Percentiles rank a stretch among this genome's conserved stretches.
Conservation (phyloP, 2,888 invertebrate genomes). For the Drosophila picticornis region DNA sequence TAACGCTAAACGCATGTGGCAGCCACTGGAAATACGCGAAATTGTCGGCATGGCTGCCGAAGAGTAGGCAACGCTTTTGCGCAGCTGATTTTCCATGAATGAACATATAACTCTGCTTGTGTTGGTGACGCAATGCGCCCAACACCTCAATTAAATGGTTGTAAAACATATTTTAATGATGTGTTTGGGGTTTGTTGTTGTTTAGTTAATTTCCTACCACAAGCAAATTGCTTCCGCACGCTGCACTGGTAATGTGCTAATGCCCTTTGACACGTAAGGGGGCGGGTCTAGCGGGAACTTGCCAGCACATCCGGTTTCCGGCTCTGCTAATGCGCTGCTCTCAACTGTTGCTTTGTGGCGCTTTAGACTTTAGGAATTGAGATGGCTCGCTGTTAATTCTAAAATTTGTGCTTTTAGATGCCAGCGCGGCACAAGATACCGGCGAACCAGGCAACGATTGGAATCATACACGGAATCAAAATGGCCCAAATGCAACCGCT, state of each 20-base stretch:
- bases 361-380: neutral
- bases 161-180: conserved; percentile 69
- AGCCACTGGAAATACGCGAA: conserved; percentile 56
- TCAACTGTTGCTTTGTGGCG: conserved; percentile 63
- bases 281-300: conserved; percentile 53
- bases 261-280: conserved; percentile 61
- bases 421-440: conserved; percentile 91
- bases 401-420: conserved; percentile 75
- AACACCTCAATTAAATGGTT: conserved; percentile 71
- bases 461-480: conserved; percentile 83
- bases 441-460: conserved; percentile 87
- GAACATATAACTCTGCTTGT: conserved; percentile 29
- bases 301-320: conserved; percentile 72
- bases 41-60: conserved; percentile 20
- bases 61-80: conserved; percentile 18
- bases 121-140: conserved; percentile 57
- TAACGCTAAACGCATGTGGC: conserved; percentile 29
- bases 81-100: conserved; percentile 67
- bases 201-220: conserved; percentile 55
- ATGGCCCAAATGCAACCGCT: conserved; percentile 61
- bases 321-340: conserved; percentile 27
- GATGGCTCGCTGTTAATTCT: neutral
- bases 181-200: conserved; percentile 31
- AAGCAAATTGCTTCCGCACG: conserved; percentile 65
- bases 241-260: conserved; percentile 39